Evolutionary conservation across 2,113 vertebrate species (phyloP).

Genomic region (Speoplatyrhinus poulsoni): DNA sequence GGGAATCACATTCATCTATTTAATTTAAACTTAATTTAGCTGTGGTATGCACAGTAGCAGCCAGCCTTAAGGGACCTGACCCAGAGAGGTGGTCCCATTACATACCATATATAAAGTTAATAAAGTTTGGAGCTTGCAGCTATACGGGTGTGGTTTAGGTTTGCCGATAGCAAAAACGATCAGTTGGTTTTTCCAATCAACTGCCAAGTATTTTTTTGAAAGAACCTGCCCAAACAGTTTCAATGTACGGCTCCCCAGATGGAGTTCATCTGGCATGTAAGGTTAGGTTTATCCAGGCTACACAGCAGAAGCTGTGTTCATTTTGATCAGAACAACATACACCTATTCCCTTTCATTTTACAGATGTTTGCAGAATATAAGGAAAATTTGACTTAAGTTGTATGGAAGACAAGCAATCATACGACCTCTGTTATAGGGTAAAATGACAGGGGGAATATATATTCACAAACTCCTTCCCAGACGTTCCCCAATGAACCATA

Average conservation of each 20-base stretch:
- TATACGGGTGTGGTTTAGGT: too few relatives aligned
- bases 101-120: conserved; percentile 41
- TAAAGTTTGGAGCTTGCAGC: conserved; percentile 30
- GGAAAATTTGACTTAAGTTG: background rate
- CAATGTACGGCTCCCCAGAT: too few relatives aligned
- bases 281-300: background rate
- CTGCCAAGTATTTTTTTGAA: too few relatives aligned
- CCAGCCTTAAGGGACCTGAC: conserved; percentile 19
- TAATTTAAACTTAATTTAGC: conserved; percentile 3
- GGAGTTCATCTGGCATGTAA: too few relatives aligned
- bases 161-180: too few relatives aligned
- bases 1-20: conserved; percentile 45
- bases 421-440: conserved; percentile 10
- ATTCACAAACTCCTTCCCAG: conserved; percentile 45
- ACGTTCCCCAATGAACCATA: conserved; percentile 49
- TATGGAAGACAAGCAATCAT: conserved; percentile 16
- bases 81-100: conserved; percentile 47
- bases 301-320: conserved; percentile 31
- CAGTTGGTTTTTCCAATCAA: too few relatives aligned
- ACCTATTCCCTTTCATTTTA: conserved; percentile 26
- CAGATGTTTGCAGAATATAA: conserved; percentile 34
- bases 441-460: conserved; percentile 36
- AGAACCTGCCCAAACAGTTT: too few relatives aligned
- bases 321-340: conserved; percentile 36
- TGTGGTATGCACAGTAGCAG: conserved; percentile 23